Base-by-base conservation (phyloP, 2,113 vertebrate genomes). In the Serinus canaria region DNA sequence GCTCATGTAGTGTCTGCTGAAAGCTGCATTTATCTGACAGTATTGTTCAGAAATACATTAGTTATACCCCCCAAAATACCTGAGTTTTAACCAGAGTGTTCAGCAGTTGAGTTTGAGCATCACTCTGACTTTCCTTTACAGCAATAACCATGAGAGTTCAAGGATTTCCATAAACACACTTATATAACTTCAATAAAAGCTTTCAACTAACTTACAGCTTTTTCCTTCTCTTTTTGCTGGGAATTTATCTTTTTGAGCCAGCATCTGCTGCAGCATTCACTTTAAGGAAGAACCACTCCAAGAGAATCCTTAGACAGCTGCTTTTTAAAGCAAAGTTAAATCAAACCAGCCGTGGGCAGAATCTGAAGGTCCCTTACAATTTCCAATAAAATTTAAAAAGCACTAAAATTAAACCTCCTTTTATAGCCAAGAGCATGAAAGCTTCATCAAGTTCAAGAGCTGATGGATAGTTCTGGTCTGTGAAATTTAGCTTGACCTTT, bases 401-500 rank as follows among this genome's bases (percentile, higher is more conserved):
- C 53, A 70, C 52, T 77, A 73, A 86, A 94, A 90, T 64, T 53
- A 95, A 95, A 88, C 43, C 13, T 46, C 60, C 23, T 87, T 94
- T 92, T 75, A 82, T 0, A 64, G 66, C 68, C 72, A 59, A 78
- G 83, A 70, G 73, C 76, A 68, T 2, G 17, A 75, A 93, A 86
- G 64, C 80, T 68, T 78, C 87, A 87, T 77, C 91, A 94, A 70
- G 87, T 85, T 63, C 52, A 78, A 62, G 77, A 15, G 23, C 20
- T 47, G 73, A 72, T 3, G 21, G 59, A n/a, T 72, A 52, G 41
- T 2, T 70, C 18, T 75, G 3, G 79, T 64, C 27, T 30, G 12
- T 13, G 77, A 90, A 70, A 78, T 66, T 23, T 20, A 77, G 35
- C 24, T 30, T 56, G 70, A 91, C 86, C 94, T 97, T 94, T 79